These are phyloP conservation scores for Triplophysa dalaica DNA, from an alignment of 2,113 vertebrate species.

Conservation along the genomic window DNA sequence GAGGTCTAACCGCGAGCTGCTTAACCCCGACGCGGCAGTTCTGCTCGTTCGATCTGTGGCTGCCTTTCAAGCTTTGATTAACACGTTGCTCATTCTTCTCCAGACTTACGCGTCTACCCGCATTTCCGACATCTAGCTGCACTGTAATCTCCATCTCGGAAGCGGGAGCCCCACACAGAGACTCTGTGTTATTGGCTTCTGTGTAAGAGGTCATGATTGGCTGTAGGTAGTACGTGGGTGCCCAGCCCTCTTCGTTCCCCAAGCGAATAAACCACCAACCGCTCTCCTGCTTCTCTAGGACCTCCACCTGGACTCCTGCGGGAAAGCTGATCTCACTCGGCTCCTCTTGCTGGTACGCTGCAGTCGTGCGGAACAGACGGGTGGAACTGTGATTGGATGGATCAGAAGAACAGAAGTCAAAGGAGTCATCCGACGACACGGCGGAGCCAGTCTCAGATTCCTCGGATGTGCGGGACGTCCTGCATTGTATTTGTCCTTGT, in stretches of 20 bases:
- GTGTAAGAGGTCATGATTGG: slow-evolving; percentile 69
- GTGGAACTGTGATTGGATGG: slow-evolving; percentile 59
- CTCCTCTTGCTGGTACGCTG: slow-evolving; percentile 80
- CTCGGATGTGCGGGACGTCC: slow-evolving; percentile 81
- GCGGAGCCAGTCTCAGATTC: slow-evolving; percentile 82
- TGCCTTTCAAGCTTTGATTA: slow-evolving; percentile 24
- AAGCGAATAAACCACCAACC: slow-evolving; percentile 95
- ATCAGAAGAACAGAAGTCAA: slow-evolving; percentile 77
- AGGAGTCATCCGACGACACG: slow-evolving; percentile 77
- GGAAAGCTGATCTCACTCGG: slow-evolving; percentile 93
- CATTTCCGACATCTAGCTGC: slow-evolving; percentile 19
- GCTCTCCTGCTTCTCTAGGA: slow-evolving; percentile 89
- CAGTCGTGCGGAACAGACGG: slow-evolving; percentile 23
- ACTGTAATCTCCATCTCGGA: slow-evolving; percentile 21
- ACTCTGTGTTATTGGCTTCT: background rate
- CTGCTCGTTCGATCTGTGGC: slow-evolving; percentile 72
- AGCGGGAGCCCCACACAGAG: slow-evolving; percentile 41
- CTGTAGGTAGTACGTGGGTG: slow-evolving; percentile 90
- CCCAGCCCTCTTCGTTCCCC: slow-evolving; percentile 89
- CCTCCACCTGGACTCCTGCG: slow-evolving; percentile 85
- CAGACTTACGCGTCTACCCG: slow-evolving; percentile 83
- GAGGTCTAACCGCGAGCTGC: slow-evolving; percentile 84
- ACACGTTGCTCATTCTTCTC: slow-evolving; percentile 93
- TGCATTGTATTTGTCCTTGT: slow-evolving; percentile 79
- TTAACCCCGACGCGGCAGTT: slow-evolving; percentile 72